phyloP scores from a whole-genome alignment of 2,888 invertebrate genomes.

The Zygaena filipendulae region DNA sequence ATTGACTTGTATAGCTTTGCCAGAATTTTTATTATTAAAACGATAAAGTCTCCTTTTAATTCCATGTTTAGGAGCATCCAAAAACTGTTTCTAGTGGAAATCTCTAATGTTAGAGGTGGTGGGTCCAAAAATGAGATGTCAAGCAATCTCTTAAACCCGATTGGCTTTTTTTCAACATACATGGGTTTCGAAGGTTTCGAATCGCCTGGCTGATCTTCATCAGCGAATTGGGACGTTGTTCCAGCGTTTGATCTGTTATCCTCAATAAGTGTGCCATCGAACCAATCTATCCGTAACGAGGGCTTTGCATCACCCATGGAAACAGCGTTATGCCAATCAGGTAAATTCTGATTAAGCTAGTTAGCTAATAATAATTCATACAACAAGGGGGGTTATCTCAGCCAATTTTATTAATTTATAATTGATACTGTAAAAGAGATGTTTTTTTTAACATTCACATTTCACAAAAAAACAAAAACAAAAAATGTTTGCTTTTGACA shows the following conservation, averaged over 20 bases:
- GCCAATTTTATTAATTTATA: no score
- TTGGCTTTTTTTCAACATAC: slow-evolving; percentile 42
- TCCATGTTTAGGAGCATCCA: slow-evolving; percentile 47
- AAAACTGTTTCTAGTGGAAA: slow-evolving; percentile 51
- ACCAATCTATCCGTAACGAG: slow-evolving; percentile 56
- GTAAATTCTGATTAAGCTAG: no score
- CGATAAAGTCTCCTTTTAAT: slow-evolving; percentile 53
- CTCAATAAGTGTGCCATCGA: slow-evolving; percentile 53
- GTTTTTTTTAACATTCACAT: no score
- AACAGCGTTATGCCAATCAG: no score
- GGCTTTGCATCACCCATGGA: slow-evolving; percentile 41
- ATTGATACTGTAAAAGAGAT: no score
- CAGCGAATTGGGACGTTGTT: slow-evolving; percentile 27
- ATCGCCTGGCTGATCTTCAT: slow-evolving; percentile 29
- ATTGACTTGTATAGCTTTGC: slow-evolving; percentile 40
- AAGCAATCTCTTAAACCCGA: slow-evolving; percentile 52
- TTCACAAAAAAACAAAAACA: no score
- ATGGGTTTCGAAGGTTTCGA: slow-evolving; percentile 21
- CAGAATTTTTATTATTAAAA: slow-evolving; percentile 52
- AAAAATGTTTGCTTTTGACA: no score
- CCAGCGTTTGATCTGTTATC: slow-evolving; percentile 23
- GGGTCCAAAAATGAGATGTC: slow-evolving; percentile 45
- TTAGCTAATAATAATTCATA: no score
- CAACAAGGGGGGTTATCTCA: no score
- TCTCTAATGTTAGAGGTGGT: slow-evolving; percentile 43